These are phyloP conservation scores for Spodoptera frugiperda DNA, from an alignment of 1,140 invertebrate species.

Conservation along the genomic window DNA sequence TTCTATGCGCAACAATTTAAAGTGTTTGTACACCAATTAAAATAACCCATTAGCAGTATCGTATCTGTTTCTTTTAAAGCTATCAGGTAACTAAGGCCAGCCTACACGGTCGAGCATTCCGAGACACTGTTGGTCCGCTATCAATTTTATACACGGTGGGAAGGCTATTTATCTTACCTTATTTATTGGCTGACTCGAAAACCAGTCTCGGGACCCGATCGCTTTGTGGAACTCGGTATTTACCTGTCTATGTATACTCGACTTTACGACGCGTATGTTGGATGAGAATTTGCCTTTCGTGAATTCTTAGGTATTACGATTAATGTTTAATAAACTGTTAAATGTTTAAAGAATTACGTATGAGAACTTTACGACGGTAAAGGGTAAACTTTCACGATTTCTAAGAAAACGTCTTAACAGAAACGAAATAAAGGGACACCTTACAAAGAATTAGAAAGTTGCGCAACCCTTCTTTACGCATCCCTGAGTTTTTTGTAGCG, in stretches of 20 bases:
- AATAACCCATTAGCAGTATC: slow-evolving; percentile 60
- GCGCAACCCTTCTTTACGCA: slow-evolving; percentile 80
- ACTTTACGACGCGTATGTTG: slow-evolving; percentile 42
- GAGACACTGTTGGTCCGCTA: slow-evolving; percentile 72
- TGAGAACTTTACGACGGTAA: slow-evolving; percentile 37
- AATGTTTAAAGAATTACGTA: slow-evolving; percentile 49
- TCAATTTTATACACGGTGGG: slow-evolving; percentile 81
- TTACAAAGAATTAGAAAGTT: slow-evolving; percentile 85
- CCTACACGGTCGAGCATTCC: slow-evolving; percentile 72
- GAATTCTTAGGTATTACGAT: slow-evolving; percentile 47
- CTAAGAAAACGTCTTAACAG: slow-evolving; percentile 69
- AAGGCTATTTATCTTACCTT: slow-evolving; percentile 83
- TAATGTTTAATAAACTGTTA: slow-evolving; percentile 55
- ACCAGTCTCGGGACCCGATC: slow-evolving; percentile 71
- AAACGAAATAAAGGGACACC: slow-evolving; percentile 66
- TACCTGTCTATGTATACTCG: slow-evolving; percentile 62
- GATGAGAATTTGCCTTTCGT: slow-evolving; percentile 29
- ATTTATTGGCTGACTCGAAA: slow-evolving; percentile 82
- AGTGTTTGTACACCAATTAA: slow-evolving; percentile 55
- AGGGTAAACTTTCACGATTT: slow-evolving; percentile 68
- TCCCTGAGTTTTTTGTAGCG: slow-evolving; percentile 69
- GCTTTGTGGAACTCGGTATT: slow-evolving; percentile 61
- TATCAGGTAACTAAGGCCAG: slow-evolving; percentile 58
- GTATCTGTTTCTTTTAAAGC: slow-evolving; percentile 53
- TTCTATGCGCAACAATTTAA: slow-evolving; percentile 30